phyloP scores from a whole-genome alignment of 2,888 invertebrate genomes.

The Drosophila macrospina region DNA sequence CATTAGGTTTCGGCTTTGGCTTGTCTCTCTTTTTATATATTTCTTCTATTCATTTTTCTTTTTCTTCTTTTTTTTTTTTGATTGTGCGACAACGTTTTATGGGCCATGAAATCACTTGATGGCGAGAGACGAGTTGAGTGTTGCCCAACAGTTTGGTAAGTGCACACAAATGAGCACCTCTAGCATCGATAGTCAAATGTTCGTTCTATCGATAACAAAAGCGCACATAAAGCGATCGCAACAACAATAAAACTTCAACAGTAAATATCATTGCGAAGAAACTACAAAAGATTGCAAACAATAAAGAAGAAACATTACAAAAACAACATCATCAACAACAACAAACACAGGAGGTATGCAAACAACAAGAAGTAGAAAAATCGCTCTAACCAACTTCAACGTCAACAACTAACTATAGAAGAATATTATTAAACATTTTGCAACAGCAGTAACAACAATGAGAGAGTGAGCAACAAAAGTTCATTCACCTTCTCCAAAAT shows the following conservation, averaged over 20 bases:
- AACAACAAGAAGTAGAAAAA: background rate
- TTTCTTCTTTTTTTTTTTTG: constrained; percentile 36
- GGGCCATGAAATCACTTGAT: constrained; percentile 47
- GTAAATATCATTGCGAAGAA: background rate
- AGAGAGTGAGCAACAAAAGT: constrained; percentile 59
- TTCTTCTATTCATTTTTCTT: background rate
- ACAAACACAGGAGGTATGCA: constrained; percentile 30
- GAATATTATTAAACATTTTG: constrained; percentile 56
- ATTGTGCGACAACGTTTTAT: constrained; percentile 49
- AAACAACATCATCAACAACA: constrained; percentile 22
- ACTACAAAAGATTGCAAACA: background rate
- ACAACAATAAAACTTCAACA: background rate
- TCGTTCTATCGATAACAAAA: constrained; percentile 43
- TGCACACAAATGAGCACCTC: constrained; percentile 12
- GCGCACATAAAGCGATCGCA: constrained; percentile 2
- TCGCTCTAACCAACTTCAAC: constrained; percentile 15
- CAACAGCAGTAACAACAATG: constrained; percentile 32
- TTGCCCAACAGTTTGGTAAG: constrained; percentile 39
- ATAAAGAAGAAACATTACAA: constrained; percentile 6
- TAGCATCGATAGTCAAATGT: constrained; percentile 30
- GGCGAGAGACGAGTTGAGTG: constrained; percentile 21
- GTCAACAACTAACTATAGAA: constrained; percentile 33
- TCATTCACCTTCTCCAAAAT: constrained; percentile 75
- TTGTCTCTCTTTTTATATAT: constrained; percentile 22
- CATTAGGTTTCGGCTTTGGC: constrained; percentile 26